Percentiles rank a stretch among this genome's conserved stretches.
Evolutionary conservation across 2,113 vertebrate genomes (phyloP).

Genomic region (Esox niger): DNA sequence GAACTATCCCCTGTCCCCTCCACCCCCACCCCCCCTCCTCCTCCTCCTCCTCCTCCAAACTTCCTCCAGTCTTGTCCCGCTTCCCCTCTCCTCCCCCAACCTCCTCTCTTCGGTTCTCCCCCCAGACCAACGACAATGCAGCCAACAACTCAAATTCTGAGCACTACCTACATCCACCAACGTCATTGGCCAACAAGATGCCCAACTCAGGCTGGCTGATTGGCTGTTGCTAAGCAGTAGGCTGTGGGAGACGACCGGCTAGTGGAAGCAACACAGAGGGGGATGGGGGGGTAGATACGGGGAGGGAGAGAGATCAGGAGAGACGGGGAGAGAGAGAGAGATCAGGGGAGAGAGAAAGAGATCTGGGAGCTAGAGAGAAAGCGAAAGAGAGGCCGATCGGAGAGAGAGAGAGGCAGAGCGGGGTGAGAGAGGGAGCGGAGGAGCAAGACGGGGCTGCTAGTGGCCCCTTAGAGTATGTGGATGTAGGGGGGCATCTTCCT

Average conservation of each 20-base stretch:
- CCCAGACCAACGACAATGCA: slow-evolving; percentile 55
- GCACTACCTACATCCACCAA: slow-evolving; percentile 60
- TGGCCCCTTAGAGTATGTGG: too few relatives aligned
- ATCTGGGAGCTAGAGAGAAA: too few relatives aligned
- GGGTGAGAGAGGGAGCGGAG: slow-evolving; percentile 25
- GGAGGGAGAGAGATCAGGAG: slow-evolving; percentile 4
- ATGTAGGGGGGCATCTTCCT: too few relatives aligned
- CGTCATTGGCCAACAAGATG: slow-evolving; percentile 69
- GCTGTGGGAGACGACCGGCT: slow-evolving; percentile 66
- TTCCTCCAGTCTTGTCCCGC: background rate
- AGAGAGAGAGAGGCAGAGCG: slow-evolving; percentile 8
- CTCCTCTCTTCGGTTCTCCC: slow-evolving; percentile 4
- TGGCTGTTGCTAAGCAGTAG: slow-evolving; percentile 82
- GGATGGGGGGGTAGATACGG: slow-evolving; percentile 10
- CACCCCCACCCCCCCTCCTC: background rate
- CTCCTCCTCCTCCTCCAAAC: background rate
- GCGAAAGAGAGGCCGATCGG: slow-evolving; percentile 1
- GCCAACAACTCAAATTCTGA: slow-evolving; percentile 75
- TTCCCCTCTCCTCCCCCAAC: background rate
- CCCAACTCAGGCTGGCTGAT: slow-evolving; percentile 58
- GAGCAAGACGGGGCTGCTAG: slow-evolving; percentile 8
- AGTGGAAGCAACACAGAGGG: slow-evolving; percentile 53
- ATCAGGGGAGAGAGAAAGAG: slow-evolving; percentile 5
- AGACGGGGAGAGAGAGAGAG: slow-evolving; percentile 5
- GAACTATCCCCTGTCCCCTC: too few relatives aligned